These are phyloP conservation scores for Oplegnathus fasciatus DNA, from an alignment of 2,113 vertebrate species.

Conservation along the genomic window DNA sequence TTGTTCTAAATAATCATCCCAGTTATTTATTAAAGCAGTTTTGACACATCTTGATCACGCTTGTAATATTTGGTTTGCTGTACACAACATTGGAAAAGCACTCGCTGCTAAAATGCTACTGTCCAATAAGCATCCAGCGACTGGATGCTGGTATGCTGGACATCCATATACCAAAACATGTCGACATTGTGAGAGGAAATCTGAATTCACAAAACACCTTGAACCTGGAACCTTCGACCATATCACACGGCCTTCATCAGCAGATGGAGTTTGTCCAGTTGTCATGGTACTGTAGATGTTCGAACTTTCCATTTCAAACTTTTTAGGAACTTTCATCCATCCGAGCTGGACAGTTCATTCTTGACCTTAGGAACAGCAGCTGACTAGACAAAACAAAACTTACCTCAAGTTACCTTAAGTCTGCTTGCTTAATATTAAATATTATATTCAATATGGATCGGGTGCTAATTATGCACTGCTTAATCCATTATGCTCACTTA, in stretches of 20 bases:
- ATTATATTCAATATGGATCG: neutral
- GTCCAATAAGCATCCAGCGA: neutral
- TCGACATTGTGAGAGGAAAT: neutral
- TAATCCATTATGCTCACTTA: neutral
- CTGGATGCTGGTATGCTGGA: neutral
- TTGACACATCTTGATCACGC: constrained; percentile 62
- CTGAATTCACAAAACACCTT: neutral
- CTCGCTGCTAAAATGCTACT: neutral
- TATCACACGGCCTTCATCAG: neutral
- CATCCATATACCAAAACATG: neutral
- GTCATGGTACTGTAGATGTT: neutral
- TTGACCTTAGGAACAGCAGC: neutral
- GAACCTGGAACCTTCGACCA: neutral
- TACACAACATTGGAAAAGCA: constrained; percentile 2
- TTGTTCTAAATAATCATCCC: constrained; percentile 83
- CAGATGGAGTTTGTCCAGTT: neutral
- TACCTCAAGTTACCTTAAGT: neutral
- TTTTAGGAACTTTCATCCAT: neutral
- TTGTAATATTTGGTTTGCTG: constrained; percentile 64
- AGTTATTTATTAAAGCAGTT: constrained; percentile 93
- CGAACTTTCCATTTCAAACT: neutral
- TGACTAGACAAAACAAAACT: neutral
- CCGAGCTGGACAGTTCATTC: neutral
- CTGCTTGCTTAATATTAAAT: neutral
- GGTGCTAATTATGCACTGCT: neutral